These are phyloP conservation scores for Tetranychus truncatus DNA, from an alignment of 2,888 invertebrate species.

Conservation along the genomic window DNA sequence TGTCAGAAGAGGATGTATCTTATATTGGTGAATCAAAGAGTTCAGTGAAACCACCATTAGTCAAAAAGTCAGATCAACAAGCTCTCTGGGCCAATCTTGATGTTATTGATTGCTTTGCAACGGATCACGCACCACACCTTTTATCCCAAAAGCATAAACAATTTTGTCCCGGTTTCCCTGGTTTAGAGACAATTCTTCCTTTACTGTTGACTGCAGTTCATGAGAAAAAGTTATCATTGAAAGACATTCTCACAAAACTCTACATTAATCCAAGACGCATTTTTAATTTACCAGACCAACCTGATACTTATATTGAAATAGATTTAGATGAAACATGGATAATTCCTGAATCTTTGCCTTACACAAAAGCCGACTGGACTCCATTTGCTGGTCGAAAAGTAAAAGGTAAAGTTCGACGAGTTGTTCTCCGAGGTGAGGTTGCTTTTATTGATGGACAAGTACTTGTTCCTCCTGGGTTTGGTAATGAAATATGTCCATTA, in stretches of 20 bases:
- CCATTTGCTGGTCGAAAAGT: conserved; percentile 79
- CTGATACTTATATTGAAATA: conserved; percentile 88
- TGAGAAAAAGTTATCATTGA: conserved; percentile 68
- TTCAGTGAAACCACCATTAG: conserved; percentile 70
- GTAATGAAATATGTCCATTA: conserved; percentile 28
- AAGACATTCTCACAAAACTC: conserved; percentile 75
- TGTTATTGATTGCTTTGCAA: conserved; percentile 90
- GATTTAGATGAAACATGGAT: conserved; percentile 75
- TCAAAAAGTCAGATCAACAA: conserved; percentile 70
- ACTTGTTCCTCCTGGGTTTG: conserved; percentile 32
- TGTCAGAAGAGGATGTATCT: conserved; percentile 56
- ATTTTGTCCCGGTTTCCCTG: conserved; percentile 78
- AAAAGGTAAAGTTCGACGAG: conserved; percentile 71
- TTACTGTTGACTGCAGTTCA: conserved; percentile 80
- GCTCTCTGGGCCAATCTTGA: conserved; percentile 96
- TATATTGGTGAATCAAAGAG: conserved; percentile 43
- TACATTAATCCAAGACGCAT: conserved; percentile 82
- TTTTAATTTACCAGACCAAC: conserved; percentile 87
- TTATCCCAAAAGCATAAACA: conserved; percentile 63
- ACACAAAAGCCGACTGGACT: conserved; percentile 87
- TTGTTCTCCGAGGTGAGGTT: conserved; percentile 83
- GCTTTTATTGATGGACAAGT: conserved; percentile 79
- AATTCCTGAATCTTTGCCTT: conserved; percentile 58
- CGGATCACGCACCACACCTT: conserved; percentile 90
- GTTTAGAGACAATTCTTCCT: conserved; percentile 93